Evolutionary conservation across 1,140 invertebrate species (phyloP), one percentile per base, ranked within the genome.

Genomic region (Dreissena rostriformis): DNA sequence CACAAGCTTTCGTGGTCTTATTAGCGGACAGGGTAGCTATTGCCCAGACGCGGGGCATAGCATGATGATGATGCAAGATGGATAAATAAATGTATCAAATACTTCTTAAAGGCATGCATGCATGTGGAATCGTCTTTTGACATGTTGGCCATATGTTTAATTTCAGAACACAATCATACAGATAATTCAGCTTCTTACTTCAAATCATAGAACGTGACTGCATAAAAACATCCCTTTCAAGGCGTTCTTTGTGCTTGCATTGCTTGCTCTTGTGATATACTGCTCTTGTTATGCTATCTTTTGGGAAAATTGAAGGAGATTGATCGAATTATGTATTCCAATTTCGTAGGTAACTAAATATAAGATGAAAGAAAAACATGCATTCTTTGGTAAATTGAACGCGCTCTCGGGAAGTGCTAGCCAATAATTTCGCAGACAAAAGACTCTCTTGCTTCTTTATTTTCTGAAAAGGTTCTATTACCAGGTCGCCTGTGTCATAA

Each of bases 371-470:
- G 74, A 76, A 76, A 76, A 15, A 57, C 63, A 29, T 75, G 28
- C 65, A 63, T 76, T 49, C 74, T 55, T 63, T 39, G 51, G 61
- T 76, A 76, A 76, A 76, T 76, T 65, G 74, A 76, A 76, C 63
- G 74, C 51, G 74, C 57, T 76, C 26, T 76, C 57, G 61, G 53
- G 68, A 39, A 65, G 65, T 65, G 66, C 63, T 14, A 29, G 26
- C 26, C 63, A 28, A 75, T 75, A 61, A 76, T 65, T 49, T 49
- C 51, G 63, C 52, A 49, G 29, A 76, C 74, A 75, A 75, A 39
- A 29, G 52, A 55, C 63, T 65, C 24, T 24, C 61, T 65, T 76
- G 49, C 26, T 39, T 65, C 61, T 63, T 65, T 76, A 76, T 76
- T 39, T 75, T 61, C 28, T 19, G 63, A 75, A 75, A 61, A 28